Evolutionary conservation across 1,140 invertebrate genomes (phyloP), one percentile per base, ranked within the genome.

Genomic region (Mactra quadrangularis): DNA sequence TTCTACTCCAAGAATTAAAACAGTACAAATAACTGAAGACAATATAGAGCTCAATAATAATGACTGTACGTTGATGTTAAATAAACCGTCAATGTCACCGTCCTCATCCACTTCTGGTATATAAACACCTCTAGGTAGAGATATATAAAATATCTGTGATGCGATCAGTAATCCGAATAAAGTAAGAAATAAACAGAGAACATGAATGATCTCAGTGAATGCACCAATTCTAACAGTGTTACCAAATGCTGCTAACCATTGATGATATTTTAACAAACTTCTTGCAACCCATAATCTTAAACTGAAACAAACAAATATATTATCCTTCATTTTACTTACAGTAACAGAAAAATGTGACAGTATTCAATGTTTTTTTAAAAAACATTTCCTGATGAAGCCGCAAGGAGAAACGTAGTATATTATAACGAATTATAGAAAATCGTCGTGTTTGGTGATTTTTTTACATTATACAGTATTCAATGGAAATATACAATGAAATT

Each of bases 171-270:
- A n/a, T 1, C 19, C 11, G 11, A 76, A 50, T 4, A 76, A 55
- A 19, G 53, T 17, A 1, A 50, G 29, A 27, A 76, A 76, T 19
- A 76, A 53, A 38, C 41, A 19, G 50, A 72, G 31, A 13, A 68
- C 53, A 59, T 79, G 77, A 0, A 59, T 31, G 7, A 79, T 19
- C 33, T 79, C 77, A 13, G 77, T 59, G 64, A 66, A 79, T n/a
- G 77, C 77, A 52, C 77, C 77, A 27, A 57, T 13, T 27, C 77
- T 41, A 7, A 79, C 60, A 9, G 64, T 57, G 38, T 79, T 79
- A 13, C 45, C 62, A 45, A 41, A 33, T 27, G 38, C 31, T 4
- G 77, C 59, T 0, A 55, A 15, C 77, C 77, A 79, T 52, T 79
- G 77, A 59, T 79, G 77, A 50, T 70, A 79, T 17, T 35, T 29